Evolutionary conservation across 2,797 vertebrate genomes (phyloP).

Genomic region (Scarus forsteni): DNA sequence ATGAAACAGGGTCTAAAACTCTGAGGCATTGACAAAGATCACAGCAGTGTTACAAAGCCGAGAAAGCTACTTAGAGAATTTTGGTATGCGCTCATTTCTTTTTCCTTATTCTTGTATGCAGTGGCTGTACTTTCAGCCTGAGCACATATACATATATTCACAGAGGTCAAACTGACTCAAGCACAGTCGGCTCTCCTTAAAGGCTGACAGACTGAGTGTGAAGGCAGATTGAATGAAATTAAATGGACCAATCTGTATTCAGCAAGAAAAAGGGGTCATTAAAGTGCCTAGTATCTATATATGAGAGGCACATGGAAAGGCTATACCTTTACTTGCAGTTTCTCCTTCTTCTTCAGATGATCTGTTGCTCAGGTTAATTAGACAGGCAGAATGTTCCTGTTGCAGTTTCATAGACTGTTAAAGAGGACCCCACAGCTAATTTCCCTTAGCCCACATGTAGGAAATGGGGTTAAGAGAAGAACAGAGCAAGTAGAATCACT

Average conservation of each 20-base stretch:
- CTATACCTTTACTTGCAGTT: conserved; percentile 28
- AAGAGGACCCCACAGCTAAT: conserved; percentile 30
- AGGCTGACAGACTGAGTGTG: conserved; percentile 21
- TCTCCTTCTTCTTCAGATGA: conserved; percentile 19
- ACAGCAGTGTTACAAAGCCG: conserved; percentile 45
- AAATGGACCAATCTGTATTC: conserved; percentile 66
- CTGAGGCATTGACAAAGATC: conserved; percentile 47
- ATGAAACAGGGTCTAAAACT: conserved; percentile 63
- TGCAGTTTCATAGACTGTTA: conserved; percentile 59
- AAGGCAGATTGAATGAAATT: conserved; percentile 55
- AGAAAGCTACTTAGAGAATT: conserved; percentile 48
- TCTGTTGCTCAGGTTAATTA: conserved; percentile 58
- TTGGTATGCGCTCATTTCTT: conserved; percentile 6
- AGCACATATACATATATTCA: conserved; percentile 70
- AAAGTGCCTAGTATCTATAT: conserved; percentile 52
- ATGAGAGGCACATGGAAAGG: conserved; percentile 31
- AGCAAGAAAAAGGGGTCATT: conserved; percentile 58
- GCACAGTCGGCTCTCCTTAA: conserved; percentile 43
- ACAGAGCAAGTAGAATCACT: no score
- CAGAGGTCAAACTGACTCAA: conserved; percentile 53
- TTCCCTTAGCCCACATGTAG: conserved; percentile 29
- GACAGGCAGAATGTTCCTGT: conserved; percentile 53
- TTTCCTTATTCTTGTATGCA: conserved; percentile 34
- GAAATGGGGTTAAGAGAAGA: conserved; percentile 44
- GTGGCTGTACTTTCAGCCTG: conserved; percentile 35